Conservation (phyloP, 1,140 invertebrate species). For the Aphelenchoides besseyi region DNA sequence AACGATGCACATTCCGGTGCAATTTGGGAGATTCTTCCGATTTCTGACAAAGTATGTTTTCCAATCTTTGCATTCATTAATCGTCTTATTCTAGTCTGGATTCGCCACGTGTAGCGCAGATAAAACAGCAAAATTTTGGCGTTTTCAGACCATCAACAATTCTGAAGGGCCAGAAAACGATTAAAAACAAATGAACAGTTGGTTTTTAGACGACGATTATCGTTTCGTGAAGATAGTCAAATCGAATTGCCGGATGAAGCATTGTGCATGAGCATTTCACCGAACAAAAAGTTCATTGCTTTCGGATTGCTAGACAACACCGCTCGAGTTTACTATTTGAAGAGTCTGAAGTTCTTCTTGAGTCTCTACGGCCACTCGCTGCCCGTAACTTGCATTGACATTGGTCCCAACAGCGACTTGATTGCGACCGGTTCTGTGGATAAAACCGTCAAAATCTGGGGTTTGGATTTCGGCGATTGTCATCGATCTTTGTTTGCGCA, state of each 20-base stretch:
- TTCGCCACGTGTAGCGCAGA: constrained; percentile 74
- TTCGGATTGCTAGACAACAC: constrained; percentile 85
- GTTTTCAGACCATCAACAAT: constrained; percentile 74
- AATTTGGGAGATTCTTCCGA: constrained; percentile 74
- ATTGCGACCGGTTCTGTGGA: constrained; percentile 91
- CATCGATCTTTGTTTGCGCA: constrained; percentile 75
- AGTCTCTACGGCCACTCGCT: constrained; percentile 93
- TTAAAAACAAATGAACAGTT: background rate
- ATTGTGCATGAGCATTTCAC: constrained; percentile 75
- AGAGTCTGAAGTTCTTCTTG: constrained; percentile 91
- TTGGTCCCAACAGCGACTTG: constrained; percentile 75
- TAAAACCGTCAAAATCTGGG: constrained; percentile 94
- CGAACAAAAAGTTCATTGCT: constrained; percentile 81
- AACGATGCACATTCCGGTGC: constrained; percentile 74
- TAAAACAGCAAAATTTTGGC: constrained; percentile 87
- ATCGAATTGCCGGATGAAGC: constrained; percentile 82
- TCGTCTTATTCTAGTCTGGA: constrained; percentile 46
- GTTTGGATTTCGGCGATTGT: constrained; percentile 95
- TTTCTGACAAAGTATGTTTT: constrained; percentile 64
- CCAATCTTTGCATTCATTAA: constrained; percentile 21
- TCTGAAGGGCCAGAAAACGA: constrained; percentile 5
- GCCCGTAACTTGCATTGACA: constrained; percentile 87
- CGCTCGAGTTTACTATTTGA: constrained; percentile 89
- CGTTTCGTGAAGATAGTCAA: constrained; percentile 75
- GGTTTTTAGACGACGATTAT: constrained; percentile 68